phyloP scores from a whole-genome alignment of 2,113 vertebrate species.

The Pampusana beccarii region DNA sequence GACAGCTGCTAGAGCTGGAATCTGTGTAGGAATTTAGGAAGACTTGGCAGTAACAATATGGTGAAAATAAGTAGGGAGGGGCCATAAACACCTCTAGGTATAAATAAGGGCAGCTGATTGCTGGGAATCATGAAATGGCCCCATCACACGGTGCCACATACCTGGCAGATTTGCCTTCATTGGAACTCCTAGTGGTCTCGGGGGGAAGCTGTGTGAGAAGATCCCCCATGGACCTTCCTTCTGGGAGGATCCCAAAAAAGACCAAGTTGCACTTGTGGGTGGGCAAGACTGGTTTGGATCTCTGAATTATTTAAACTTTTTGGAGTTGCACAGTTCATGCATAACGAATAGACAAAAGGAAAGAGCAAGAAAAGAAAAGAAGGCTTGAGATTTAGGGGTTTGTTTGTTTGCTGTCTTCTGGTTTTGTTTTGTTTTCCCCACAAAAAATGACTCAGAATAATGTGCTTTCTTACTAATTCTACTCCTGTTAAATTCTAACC shows the following conservation, averaged over 20 bases:
- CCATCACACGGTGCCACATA: accelerated
- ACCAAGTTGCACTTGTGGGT: not conserved
- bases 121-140: not conserved
- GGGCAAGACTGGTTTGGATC: not conserved
- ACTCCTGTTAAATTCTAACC: not conserved
- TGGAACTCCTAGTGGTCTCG: not conserved
- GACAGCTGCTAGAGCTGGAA: not conserved
- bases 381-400: not conserved
- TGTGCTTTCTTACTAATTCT: not conserved
- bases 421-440: not conserved
- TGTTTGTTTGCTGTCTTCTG: not conserved
- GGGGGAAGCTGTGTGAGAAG: not conserved
- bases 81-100: not conserved
- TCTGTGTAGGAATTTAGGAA: not conserved
- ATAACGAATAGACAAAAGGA: not conserved
- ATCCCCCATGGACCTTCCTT: not conserved
- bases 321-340: accelerated
- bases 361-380: not conserved
- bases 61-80: not conserved
- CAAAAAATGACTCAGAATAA: not conserved
- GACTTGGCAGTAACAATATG: not conserved
- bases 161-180: not conserved
- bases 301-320: not conserved
- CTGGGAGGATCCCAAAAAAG: not conserved
- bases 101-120: not conserved